Evolutionary conservation across 2,888 invertebrate genomes (phyloP).

Genomic region (Eupeodes latifasciatus): DNA sequence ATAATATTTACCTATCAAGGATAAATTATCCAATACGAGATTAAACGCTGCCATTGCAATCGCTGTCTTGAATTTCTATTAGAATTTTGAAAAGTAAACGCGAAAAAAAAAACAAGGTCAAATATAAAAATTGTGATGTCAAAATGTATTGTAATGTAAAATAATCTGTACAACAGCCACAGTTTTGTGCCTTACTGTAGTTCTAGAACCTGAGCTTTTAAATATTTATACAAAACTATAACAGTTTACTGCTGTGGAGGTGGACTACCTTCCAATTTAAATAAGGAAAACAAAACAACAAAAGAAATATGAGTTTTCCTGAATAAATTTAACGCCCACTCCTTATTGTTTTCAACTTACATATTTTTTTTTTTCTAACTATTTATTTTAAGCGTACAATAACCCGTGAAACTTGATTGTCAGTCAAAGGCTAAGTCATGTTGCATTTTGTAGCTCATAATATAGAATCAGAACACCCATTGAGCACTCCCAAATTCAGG

Average conservation of each 20-base stretch:
- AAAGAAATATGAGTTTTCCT: conserved; percentile 36
- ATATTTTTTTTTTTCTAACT: conserved; percentile 28
- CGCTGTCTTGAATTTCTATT: no score
- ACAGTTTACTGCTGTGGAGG: conserved; percentile 16
- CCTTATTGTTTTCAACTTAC: conserved; percentile 29
- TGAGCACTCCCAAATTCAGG: conserved; percentile 74
- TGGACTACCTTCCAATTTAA: conserved; percentile 2
- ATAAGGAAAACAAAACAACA: not conserved
- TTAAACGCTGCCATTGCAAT: no score
- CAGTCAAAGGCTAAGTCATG: conserved; percentile 58
- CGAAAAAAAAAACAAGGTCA: no score
- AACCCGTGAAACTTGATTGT: conserved; percentile 65
- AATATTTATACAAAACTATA: conserved; percentile 20
- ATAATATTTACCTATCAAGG: no score
- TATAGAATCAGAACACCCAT: conserved; percentile 52
- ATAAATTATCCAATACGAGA: no score
- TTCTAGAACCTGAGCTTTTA: not conserved
- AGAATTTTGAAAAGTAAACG: no score
- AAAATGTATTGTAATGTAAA: no score
- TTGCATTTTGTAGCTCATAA: not conserved
- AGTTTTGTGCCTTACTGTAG: conserved; percentile 46
- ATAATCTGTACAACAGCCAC: not conserved
- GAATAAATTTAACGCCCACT: conserved; percentile 36
- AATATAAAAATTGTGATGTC: no score
- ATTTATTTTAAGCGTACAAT: conserved; percentile 46